A percentile compares a stretch with the other conserved stretches of the same genome.
These are phyloP conservation scores for Neodiprion fabricii DNA, from an alignment of 1,140 invertebrate species.

Conservation along the genomic window DNA sequence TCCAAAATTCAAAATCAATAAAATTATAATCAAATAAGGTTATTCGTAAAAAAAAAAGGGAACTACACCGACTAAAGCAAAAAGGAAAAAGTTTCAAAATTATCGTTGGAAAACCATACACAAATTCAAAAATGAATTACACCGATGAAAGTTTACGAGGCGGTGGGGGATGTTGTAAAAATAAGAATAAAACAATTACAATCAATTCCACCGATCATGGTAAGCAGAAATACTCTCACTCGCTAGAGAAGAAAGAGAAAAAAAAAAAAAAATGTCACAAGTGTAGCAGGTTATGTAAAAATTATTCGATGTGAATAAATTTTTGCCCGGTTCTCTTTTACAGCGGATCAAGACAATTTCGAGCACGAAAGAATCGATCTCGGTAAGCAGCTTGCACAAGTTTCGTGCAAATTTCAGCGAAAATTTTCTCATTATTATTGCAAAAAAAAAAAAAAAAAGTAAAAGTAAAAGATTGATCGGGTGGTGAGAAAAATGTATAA, in stretches of 20 bases:
- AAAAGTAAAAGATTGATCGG: neutral
- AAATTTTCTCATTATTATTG: too few species aligned
- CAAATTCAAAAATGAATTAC: neutral
- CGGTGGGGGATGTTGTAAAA: neutral
- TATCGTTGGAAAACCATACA: neutral
- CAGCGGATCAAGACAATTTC: too few species aligned
- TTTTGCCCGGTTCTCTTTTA: too few species aligned
- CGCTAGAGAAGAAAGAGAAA: neutral
- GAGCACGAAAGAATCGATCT: too few species aligned
- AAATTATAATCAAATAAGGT: too few species aligned
- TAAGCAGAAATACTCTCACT: neutral
- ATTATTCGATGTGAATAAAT: neutral
- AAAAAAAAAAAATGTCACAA: neutral
- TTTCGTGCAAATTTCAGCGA: too few species aligned
- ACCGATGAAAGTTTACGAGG: neutral
- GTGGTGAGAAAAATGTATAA: neutral
- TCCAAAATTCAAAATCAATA: too few species aligned
- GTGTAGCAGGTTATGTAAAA: neutral
- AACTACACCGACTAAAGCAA: neutral
- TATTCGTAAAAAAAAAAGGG: neutral
- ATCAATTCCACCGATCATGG: neutral
- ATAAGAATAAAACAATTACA: neutral
- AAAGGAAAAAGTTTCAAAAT: neutral
- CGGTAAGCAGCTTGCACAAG: too few species aligned
- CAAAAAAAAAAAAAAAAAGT: neutral